Evolutionary conservation across 92 coral and sea anemone species (phyloP), one percentile per base, ranked within the genome.

Genomic region (Chrysogorgia sp.): DNA sequence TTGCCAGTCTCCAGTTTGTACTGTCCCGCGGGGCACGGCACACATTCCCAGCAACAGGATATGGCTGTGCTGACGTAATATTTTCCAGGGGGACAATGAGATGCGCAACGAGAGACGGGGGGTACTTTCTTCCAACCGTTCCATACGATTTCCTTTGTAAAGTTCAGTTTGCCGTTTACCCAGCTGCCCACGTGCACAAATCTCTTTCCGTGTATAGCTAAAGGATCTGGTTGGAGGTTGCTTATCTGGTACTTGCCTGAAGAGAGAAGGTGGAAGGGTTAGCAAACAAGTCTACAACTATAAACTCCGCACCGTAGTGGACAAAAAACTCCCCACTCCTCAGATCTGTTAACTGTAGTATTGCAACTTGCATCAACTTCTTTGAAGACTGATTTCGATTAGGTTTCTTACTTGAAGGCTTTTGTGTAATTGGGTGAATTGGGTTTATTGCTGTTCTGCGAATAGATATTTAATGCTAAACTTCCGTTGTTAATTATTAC

Each of bases 21-120:
- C 32, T 57, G 67, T 33, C 98, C 94, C 67, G 49, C 78, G 10
- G 94, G 92, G 30, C 98, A 94, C 19, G 34, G 56, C 1, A 94
- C 97, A 30, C 98, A 94, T 52, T 83, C 71, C 98, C 98, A 94
- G 52, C 98, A 94, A 67, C 98, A 94, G 20, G 79, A 60, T 30
- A 72, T 62, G 59, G 85, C 88, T 60, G 89, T 91, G 47, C 79
- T 91, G 41, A 94, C 98, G 20, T 85, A 87, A 74, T 94, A 91
- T 82, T 89, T 76, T 68, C 98, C 98, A 57, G 74, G 82, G 20
- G 86, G 82, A 40, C 98, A 94, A 48, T 87, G 87, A 19, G 83
- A 61, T 40, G 97, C 89, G 80, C 98, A 94, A 28, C 80, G 88
- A 12, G 98, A 94, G 68, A 34, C 50, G 35, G 98, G 98, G 15